Evolutionary conservation across 53 echinoderm and acorn worm genomes (phyloP), one percentile per base, ranked within the genome.

Genomic region (Pentamera pediparva): DNA sequence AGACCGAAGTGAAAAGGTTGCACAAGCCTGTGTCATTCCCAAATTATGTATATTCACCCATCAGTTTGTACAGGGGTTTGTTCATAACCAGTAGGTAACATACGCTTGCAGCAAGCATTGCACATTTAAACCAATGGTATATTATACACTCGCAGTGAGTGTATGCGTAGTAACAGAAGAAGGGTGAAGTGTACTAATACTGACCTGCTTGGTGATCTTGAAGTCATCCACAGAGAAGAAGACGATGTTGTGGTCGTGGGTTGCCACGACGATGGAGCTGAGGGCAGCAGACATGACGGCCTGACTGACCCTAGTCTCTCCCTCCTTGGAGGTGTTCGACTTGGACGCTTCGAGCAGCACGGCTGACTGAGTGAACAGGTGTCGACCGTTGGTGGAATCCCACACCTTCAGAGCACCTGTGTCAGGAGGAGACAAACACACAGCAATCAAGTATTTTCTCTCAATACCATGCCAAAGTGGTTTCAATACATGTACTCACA

Each of bases 271-370:
- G 32, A 65, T 65, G 20, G 65, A 19, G 28, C 43, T 40, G 21
- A 65, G 41, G 41, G 65, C 65, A 39, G 43, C 9, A 40, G 22
- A 65, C 65, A 65, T 26, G 22, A 40, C 17, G 9, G 39, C 65
- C 25, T 65, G 65, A 43, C 65, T 65, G 25, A 65, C 65, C 43
- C 65, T 65, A 20, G 65, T 65, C 65, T 65, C 65, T 4, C 65
- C 65, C 43, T 65, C 65, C 45, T 65, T 65, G 45, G 29, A 65
- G 0, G 65, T 65, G 29, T 65, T 65, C 3, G 65, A 41, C 20
- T 25, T 65, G 45, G 65, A 65, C 4, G 65, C 65, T 40, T 65
- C 39, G 6, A 65, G 65, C 65, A 65, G 30, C 27, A 10, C 43
- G 9, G 65, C 65, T 10, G 65, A 38, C 22, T 65, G 65, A 22